Percentiles rank a stretch among this genome's conserved stretches.
Conservation (phyloP, 2,888 invertebrate species). For the Aricia artaxerxes region DNA sequence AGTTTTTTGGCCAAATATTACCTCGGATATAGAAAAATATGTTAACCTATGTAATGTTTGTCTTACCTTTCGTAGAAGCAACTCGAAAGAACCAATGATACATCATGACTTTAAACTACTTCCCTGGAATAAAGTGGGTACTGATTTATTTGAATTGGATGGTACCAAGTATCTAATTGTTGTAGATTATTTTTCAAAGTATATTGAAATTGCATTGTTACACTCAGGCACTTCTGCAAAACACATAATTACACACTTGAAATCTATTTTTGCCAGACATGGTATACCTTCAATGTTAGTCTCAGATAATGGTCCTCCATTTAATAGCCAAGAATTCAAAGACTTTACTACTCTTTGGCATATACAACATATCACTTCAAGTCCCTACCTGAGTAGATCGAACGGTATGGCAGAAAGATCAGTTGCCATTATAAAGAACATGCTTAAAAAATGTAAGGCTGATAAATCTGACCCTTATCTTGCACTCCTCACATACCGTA, state of each 20-base stretch:
- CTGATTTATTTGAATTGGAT: too few species aligned
- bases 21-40: conserved; percentile 36
- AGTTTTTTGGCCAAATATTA: conserved; percentile 35
- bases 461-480: neutral
- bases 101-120: neutral
- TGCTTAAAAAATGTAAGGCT: neutral
- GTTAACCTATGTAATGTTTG: conserved; percentile 38
- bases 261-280: too few species aligned
- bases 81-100: neutral
- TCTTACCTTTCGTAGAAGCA: conserved; percentile 25
- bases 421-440: neutral
- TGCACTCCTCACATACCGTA: neutral
- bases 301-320: too few species aligned
- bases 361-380: too few species aligned
- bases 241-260: too few species aligned
- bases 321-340: too few species aligned
- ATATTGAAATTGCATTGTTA: conserved; percentile 32
- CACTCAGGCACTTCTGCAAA: too few species aligned
- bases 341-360: too few species aligned
- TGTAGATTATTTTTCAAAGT: too few species aligned
- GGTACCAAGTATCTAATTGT: too few species aligned
- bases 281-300: too few species aligned
- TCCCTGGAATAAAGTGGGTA: conserved; percentile 39
- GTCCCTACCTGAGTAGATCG: neutral
- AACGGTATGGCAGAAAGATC: neutral